Base-by-base conservation (phyloP, 2,888 invertebrate genomes). In the Lycia hirtaria region DNA sequence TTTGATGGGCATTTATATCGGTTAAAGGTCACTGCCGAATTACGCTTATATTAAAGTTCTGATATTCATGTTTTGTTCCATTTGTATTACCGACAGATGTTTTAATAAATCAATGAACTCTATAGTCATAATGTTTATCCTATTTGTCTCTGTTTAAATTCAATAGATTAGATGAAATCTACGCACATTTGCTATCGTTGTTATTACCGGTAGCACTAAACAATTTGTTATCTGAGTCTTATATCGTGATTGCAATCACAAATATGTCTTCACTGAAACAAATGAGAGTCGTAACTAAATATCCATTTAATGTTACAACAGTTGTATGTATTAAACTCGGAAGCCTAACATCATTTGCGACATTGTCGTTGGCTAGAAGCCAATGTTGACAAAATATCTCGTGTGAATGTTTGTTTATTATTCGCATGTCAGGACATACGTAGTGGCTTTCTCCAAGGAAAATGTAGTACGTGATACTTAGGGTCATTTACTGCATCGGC, bases 331-430 rank as follows among this genome's bases (percentile, higher is more conserved):
- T 41, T 38, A 33, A 26, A 26, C 38, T 32, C 26, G 26, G 38
- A 58, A 56, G 54, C 56, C 43, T 38, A 51, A 51, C 56, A 63
- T 69, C 52, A 62, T 44, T 54, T 55, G 62, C 61, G 48, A 49
- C 54, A 44, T 68, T 63, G 49, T 56, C 45, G 45, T 56, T 75
- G 76, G 75, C 66, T 32, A 10, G 12, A 33, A 48, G 72, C 76
- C 73, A 76, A 66, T 65, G 66, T 69, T 72, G 66, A 65, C 66
- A 66, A 59, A 56, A 57, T 62, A 61, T 69, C 58, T 65, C 64
- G 62, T 57, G 49, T 51, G 49, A 57, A 56, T 66, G 68, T 66
- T 61, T 67, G 64, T 62, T 52, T 56, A 49, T 38, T 56, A 55
- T 60, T 61, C 59, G 22, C 55, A 28, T 66, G 56, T 65, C 43